Conservation (phyloP, 2,888 invertebrate genomes). For the Proisotoma minuta region DNA sequence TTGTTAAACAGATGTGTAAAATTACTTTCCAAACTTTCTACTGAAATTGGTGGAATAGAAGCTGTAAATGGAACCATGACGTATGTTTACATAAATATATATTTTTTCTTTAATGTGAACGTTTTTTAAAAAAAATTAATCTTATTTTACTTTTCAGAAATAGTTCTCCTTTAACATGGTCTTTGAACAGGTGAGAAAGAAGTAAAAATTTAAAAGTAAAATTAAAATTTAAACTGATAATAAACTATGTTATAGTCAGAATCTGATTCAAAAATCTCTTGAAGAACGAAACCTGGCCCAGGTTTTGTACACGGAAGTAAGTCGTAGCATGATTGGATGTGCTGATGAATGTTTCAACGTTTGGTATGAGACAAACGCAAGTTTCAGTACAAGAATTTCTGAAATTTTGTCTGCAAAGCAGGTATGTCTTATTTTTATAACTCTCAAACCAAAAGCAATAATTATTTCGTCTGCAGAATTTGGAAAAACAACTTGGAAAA, state of each 20-base stretch:
- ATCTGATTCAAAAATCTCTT: constrained; percentile 72
- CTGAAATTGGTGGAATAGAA: constrained; percentile 35
- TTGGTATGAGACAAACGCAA: constrained; percentile 43
- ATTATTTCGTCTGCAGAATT: too few species aligned
- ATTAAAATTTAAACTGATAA: too few species aligned
- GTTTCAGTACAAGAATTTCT: constrained; percentile 35
- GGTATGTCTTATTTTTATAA: too few species aligned
- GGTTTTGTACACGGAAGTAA: constrained; percentile 51
- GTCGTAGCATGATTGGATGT: constrained; percentile 32
- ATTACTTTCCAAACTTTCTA: constrained; percentile 32
- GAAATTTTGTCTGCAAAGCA: constrained; percentile 37
- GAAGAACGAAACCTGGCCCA: constrained; percentile 76
- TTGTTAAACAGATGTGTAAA: constrained; percentile 33
- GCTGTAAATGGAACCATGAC: constrained; percentile 17
- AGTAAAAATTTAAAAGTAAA: too few species aligned
- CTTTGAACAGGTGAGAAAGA: too few species aligned
- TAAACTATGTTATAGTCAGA: too few species aligned
- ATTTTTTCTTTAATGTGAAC: not conserved
- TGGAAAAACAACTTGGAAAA: constrained; percentile 36
- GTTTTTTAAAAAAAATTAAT: not conserved
- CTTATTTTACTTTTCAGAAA: not conserved
- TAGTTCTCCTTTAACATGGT: constrained; percentile 77
- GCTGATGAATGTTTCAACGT: constrained; percentile 42
- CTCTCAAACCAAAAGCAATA: too few species aligned
- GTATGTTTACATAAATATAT: not conserved